Evolutionary conservation across 1,140 invertebrate species (phyloP).

Genomic region (Neotoxoptera formosana): DNA sequence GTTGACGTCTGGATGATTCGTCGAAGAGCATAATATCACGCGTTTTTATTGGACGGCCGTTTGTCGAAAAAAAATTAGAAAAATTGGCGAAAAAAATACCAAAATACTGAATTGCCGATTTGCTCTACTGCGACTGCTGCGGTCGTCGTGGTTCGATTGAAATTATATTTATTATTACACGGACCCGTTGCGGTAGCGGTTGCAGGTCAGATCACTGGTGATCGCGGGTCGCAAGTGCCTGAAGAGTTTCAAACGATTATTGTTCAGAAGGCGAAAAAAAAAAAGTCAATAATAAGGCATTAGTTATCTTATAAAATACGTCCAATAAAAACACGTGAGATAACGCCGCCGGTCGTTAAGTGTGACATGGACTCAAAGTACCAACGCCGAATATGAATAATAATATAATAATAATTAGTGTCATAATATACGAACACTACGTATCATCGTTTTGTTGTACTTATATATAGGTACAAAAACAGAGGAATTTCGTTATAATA

Average conservation of each 20-base stretch:
- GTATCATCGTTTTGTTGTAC: no score
- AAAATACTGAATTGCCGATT: no score
- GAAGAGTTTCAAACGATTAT: slow-evolving; percentile 5
- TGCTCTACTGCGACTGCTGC: no score
- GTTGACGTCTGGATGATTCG: slow-evolving; percentile 52
- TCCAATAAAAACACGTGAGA: slow-evolving; percentile 31
- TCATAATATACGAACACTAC: background rate
- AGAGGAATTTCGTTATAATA: no score
- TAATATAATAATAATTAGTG: background rate
- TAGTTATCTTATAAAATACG: slow-evolving; percentile 33
- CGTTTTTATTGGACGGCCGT: background rate
- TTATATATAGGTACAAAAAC: no score
- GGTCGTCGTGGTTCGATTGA: background rate
- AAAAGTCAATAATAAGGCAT: slow-evolving; percentile 13
- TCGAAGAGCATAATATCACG: slow-evolving; percentile 55
- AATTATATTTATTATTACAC: no score
- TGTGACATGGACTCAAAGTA: slow-evolving; percentile 13
- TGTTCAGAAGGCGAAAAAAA: background rate
- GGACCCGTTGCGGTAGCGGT: no score
- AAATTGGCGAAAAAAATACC: background rate
- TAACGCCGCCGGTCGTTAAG: slow-evolving; percentile 5
- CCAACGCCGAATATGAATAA: background rate
- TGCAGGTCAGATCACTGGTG: background rate
- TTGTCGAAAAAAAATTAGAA: background rate
- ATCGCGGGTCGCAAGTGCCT: background rate